These are phyloP conservation scores for Crax fasciolata DNA, from an alignment of 2,797 vertebrate species.

Conservation along the genomic window DNA sequence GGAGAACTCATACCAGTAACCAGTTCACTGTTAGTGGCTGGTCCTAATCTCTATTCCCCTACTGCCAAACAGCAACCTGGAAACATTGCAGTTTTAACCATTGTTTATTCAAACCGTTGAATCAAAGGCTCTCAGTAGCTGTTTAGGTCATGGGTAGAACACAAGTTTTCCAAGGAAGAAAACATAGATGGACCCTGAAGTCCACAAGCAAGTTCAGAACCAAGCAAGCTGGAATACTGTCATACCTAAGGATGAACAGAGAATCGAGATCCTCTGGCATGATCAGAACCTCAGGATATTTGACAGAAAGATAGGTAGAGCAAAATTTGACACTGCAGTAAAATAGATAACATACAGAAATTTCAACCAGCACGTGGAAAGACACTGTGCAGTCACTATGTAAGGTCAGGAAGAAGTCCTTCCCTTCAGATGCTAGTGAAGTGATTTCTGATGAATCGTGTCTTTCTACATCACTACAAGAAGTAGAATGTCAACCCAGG, in stretches of 20 bases:
- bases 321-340: background rate
- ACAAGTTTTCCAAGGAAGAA: background rate
- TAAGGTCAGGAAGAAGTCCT: background rate
- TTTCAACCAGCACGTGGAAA: background rate
- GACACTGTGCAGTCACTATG: background rate
- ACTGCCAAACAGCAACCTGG: background rate
- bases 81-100: background rate
- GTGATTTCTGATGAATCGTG: background rate
- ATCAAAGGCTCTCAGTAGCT: background rate
- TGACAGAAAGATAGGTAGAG: background rate
- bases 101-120: background rate
- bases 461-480: background rate
- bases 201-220: background rate
- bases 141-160: background rate
- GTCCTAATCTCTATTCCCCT: background rate
- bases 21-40: background rate
- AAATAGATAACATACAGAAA: background rate
- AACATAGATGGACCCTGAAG: background rate
- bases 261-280: background rate
- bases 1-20: background rate
- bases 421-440: background rate
- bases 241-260: background rate
- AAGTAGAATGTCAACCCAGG: background rate
- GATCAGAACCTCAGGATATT: background rate
- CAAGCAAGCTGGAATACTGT: background rate